Evolutionary conservation across 2,797 vertebrate genomes (phyloP).

Genomic region (Nasua narica): DNA sequence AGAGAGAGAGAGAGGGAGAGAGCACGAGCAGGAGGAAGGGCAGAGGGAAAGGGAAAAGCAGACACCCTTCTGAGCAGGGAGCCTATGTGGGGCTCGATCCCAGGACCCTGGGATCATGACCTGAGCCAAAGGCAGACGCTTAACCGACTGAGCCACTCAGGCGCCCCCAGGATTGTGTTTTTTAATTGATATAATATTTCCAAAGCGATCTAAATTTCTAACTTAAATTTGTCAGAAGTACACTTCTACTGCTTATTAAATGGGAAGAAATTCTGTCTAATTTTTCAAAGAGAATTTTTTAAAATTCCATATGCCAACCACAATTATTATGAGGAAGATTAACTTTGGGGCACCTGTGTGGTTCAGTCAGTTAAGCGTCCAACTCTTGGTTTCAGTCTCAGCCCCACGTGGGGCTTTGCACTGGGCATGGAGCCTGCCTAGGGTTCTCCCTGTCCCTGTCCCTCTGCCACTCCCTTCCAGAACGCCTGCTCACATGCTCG

Average conservation of each 20-base stretch:
- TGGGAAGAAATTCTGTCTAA: not conserved
- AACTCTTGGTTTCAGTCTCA: not conserved
- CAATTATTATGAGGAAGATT: not conserved
- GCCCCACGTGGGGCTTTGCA: not conserved
- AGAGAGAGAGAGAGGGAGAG: too few relatives aligned
- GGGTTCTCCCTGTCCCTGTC: not conserved
- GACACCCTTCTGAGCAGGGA: too few relatives aligned
- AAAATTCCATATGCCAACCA: not conserved
- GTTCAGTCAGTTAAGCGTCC: not conserved
- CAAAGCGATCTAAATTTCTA: not conserved
- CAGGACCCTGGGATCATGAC: too few relatives aligned
- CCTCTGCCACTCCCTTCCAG: not conserved
- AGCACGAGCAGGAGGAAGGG: too few relatives aligned
- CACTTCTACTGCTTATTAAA: not conserved
- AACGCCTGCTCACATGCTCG: rapidly evolving
- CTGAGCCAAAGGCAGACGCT: not conserved
- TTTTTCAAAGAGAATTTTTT: not conserved
- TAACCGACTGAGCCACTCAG: not conserved
- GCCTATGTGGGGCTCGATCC: too few relatives aligned
- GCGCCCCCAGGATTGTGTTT: not conserved
- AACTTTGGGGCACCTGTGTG: not conserved
- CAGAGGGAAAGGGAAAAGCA: too few relatives aligned
- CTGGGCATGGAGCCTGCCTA: not conserved
- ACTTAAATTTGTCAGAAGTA: not conserved
- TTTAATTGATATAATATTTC: not conserved